Base-by-base conservation (phyloP, 2,113 vertebrate species). In the Ochotona princeps region DNA sequence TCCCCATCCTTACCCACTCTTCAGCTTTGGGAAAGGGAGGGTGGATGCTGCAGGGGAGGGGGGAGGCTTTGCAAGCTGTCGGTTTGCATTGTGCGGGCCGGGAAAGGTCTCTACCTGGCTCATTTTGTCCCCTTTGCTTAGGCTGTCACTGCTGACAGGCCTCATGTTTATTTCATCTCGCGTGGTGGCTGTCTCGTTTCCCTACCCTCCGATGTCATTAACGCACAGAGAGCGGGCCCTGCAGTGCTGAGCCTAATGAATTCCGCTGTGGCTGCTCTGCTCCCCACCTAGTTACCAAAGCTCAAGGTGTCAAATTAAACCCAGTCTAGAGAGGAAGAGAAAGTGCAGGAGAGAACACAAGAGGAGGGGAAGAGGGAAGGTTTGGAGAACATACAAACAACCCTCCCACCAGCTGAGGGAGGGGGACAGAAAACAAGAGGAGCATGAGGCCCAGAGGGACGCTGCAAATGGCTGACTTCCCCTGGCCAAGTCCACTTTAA, bases 111-210 rank as follows among this genome's bases (percentile, higher is more conserved):
- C 98, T 98, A 98, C 98, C 98, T 98, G 98, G 97, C 98, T 98
- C 98, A 97, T 98, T 98, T 98, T 98, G 99, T 98, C 99, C 98
- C 98, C 98, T 98, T 97, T 93, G 97, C 97, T 96, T 79, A 90
- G 96, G 97, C 98, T 98, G 99, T 99, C 99, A 99, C 98, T 92
- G 98, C 98, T 99, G 99, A 99, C 99, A 96, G 98, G 98, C 97
- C 99, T 99, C 99, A 99, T 99, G 99, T 99, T 99, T 99, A 99
- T 99, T 99, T 99, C 99, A 99, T 99, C 98, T 97, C 86, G 98
- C 96, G 98, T 98, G 98, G 98, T 97, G 98, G 97, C 99, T 98
- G 98, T 99, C 99, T 99, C 98, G 98, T 99, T 99, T 98, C 99
- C 98, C 98, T 98, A 98, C 98, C 98, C 99, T 99, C 98, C 98